Conservation (phyloP, 2,113 vertebrate genomes). For the Callospermophilus lateralis region DNA sequence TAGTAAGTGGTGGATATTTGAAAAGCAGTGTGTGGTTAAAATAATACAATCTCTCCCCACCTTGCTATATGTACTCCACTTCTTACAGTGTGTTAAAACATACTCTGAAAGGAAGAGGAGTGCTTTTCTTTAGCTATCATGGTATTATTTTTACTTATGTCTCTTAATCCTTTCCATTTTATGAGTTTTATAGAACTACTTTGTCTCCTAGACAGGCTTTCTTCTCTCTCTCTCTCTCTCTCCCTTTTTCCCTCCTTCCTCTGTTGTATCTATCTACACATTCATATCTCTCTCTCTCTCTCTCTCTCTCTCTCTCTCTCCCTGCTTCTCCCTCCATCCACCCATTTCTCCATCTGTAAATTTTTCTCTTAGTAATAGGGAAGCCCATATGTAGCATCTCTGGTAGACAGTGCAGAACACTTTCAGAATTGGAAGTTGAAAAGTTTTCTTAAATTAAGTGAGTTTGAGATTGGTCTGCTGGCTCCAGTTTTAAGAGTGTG, state of each 20-base stretch:
- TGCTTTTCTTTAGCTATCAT: neutral
- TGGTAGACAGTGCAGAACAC: neutral
- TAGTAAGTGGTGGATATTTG: constrained; percentile 24
- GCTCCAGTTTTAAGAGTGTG: neutral
- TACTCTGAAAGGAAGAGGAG: neutral
- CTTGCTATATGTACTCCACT: neutral
- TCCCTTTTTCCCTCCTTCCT: neutral
- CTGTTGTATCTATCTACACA: neutral
- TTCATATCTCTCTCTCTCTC: neutral
- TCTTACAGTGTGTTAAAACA: neutral
- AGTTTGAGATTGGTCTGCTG: neutral
- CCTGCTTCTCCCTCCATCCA: neutral
- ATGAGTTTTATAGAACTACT: constrained; percentile 10
- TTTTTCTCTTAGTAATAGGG: neutral
- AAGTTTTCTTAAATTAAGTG: neutral
- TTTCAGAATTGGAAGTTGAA: constrained; percentile 35
- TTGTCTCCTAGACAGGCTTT: neutral
- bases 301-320: neutral
- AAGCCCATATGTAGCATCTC: neutral
- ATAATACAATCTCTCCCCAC: neutral
- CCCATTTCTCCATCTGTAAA: neutral
- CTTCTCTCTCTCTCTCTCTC: neutral
- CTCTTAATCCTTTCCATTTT: neutral
- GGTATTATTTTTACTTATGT: neutral
- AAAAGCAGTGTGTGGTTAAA: neutral